Conservation (phyloP, 2,113 vertebrate species). For the Coreoperca whiteheadi region DNA sequence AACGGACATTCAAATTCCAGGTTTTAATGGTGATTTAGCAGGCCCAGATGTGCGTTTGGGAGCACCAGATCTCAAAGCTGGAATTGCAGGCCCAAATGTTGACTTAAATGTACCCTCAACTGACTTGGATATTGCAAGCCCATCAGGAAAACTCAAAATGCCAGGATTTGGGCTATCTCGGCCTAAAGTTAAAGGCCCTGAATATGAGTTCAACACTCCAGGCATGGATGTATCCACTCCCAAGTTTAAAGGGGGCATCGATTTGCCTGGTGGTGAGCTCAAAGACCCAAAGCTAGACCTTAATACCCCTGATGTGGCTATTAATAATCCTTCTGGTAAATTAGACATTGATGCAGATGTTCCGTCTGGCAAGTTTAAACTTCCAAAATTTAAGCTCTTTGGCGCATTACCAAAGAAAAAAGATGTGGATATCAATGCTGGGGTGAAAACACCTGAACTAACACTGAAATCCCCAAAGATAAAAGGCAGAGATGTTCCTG, state of each 20-base stretch:
- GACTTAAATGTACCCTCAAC: constrained; percentile 9
- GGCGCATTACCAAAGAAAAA: constrained; percentile 53
- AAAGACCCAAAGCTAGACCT: constrained; percentile 35
- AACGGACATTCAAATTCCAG: constrained; percentile 48
- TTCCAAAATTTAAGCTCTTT: constrained; percentile 61
- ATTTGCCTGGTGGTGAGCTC: constrained; percentile 20
- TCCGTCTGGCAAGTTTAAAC: constrained; percentile 49
- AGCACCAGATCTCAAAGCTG: constrained; percentile 24
- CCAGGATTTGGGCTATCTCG: constrained; percentile 18
- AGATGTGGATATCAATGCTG: constrained; percentile 48
- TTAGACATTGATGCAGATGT: constrained; percentile 14
- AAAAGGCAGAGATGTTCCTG: constrained; percentile 52
- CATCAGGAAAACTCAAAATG: constrained; percentile 25
- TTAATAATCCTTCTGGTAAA: constrained; percentile 40
- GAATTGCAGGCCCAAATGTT: constrained; percentile 18
- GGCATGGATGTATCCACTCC: constrained; percentile 30
- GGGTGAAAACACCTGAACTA: constrained; percentile 48
- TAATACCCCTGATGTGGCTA: constrained; percentile 30
- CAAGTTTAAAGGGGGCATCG: constrained; percentile 27
- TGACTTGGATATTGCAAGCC: constrained; percentile 7
- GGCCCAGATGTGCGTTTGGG: constrained; percentile 24
- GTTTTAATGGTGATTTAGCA: constrained; percentile 35
- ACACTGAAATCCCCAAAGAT: constrained; percentile 59
- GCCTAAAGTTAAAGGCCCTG: constrained; percentile 22
- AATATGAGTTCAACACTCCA: constrained; percentile 32